A percentile compares a stretch with the other conserved stretches of the same genome.
These are phyloP conservation scores for Falco naumanni DNA, from an alignment of 2,797 vertebrate species.

Conservation along the genomic window DNA sequence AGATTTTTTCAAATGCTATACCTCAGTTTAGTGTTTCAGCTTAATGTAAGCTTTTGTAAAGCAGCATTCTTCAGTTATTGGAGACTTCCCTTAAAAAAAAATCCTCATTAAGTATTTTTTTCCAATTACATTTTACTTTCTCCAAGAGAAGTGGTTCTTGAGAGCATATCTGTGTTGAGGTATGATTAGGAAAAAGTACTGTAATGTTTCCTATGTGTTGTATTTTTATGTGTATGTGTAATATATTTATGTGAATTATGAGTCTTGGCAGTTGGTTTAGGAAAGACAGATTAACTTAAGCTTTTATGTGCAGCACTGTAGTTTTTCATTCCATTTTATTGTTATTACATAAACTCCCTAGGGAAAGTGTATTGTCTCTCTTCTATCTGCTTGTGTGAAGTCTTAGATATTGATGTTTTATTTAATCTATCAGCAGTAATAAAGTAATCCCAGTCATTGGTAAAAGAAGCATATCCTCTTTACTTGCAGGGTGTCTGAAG, in stretches of 20 bases:
- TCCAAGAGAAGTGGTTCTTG: not conserved
- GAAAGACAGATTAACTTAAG: not conserved
- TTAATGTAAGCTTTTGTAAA: not conserved
- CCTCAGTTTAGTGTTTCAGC: not conserved
- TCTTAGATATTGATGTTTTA: not conserved
- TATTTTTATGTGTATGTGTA: not conserved
- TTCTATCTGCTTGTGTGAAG: not conserved
- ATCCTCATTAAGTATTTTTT: not conserved
- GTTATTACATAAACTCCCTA: not conserved
- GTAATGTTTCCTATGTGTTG: not conserved
- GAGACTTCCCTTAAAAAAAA: not conserved
- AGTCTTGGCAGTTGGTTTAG: no score
- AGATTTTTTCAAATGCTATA: not conserved
- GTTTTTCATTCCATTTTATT: not conserved
- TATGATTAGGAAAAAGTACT: not conserved
- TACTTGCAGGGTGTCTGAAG: not conserved
- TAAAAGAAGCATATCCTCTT: not conserved
- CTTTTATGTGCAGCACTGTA: not conserved
- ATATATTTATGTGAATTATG: not conserved
- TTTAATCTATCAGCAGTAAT: not conserved
- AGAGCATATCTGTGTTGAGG: not conserved
- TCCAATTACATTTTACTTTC: not conserved
- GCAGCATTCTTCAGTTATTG: not conserved
- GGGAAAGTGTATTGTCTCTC: not conserved
- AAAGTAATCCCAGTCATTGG: not conserved